These are phyloP conservation scores for Hiodon alosoides DNA, from an alignment of 2,113 vertebrate species.

Conservation along the genomic window DNA sequence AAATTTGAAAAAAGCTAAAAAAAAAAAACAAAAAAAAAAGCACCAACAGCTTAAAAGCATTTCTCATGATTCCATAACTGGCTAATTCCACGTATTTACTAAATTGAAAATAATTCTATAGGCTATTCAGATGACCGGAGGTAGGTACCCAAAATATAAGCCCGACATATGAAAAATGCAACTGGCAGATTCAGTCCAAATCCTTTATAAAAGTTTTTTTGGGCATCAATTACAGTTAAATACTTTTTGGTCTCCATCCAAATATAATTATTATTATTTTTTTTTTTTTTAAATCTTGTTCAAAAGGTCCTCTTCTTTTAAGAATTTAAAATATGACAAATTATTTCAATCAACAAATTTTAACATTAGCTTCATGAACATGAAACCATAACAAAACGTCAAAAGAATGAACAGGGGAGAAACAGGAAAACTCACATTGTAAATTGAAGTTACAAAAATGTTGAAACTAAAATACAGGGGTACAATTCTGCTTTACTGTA, in stretches of 20 bases:
- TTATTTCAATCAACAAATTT: conserved; percentile 19
- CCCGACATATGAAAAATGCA: conserved; percentile 15
- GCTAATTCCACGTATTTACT: too few relatives aligned
- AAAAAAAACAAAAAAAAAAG: too few relatives aligned
- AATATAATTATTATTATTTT: neutral
- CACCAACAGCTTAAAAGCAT: too few relatives aligned
- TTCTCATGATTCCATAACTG: too few relatives aligned
- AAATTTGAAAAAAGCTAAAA: too few relatives aligned
- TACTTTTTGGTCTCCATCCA: conserved; percentile 27
- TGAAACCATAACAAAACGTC: neutral
- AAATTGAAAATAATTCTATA: too few relatives aligned
- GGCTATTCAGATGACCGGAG: too few relatives aligned
- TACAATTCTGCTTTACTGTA: neutral
- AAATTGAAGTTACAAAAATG: conserved; percentile 8
- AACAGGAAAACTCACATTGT: conserved; percentile 3
- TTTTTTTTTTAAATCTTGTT: conserved; percentile 18
- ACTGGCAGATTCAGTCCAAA: conserved; percentile 20
- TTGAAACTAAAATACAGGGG: conserved; percentile 18
- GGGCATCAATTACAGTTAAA: conserved; percentile 27
- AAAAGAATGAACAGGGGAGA: neutral
- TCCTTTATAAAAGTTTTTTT: conserved; percentile 31
- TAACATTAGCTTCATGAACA: conserved; percentile 15
- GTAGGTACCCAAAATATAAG: too few relatives aligned
- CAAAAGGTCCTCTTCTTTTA: conserved; percentile 13
- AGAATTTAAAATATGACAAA: conserved; percentile 22